Conservation (phyloP, 2,113 vertebrate genomes). For the Pituophis catenifer region DNA sequence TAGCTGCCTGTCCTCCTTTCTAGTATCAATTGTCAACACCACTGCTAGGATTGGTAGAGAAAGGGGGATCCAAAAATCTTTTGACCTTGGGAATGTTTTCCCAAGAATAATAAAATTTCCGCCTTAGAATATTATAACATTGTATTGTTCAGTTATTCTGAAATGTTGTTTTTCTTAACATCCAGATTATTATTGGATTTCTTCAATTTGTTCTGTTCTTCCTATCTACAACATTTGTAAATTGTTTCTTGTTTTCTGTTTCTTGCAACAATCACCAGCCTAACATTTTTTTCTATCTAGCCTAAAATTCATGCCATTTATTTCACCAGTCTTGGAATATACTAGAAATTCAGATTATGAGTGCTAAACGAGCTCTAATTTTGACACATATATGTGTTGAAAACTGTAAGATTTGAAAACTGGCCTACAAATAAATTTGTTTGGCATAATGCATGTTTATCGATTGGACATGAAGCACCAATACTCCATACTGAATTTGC, state of each 20-base stretch:
- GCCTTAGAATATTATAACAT: background rate
- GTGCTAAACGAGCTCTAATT: conserved; percentile 11
- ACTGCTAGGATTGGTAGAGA: background rate
- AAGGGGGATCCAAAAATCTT: background rate
- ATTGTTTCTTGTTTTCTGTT: background rate
- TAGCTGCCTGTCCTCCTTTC: background rate
- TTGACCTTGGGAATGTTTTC: background rate
- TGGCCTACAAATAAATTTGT: background rate
- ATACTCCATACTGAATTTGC: background rate
- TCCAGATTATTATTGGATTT: background rate
- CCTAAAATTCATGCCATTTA: background rate
- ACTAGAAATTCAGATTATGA: background rate
- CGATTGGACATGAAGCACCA: conserved; percentile 20
- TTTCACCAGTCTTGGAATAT: background rate
- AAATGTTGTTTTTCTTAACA: background rate
- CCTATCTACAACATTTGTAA: background rate
- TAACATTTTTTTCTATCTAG: background rate
- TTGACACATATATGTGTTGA: conserved; percentile 17
- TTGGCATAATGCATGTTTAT: background rate
- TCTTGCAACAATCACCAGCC: background rate
- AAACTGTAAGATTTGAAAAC: conserved; percentile 5
- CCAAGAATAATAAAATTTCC: background rate
- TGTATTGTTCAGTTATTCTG: background rate
- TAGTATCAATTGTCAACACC: background rate
- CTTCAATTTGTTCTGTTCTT: background rate